Conservation (phyloP, 2,797 vertebrate species). For the Tamandua tetradactyla region DNA sequence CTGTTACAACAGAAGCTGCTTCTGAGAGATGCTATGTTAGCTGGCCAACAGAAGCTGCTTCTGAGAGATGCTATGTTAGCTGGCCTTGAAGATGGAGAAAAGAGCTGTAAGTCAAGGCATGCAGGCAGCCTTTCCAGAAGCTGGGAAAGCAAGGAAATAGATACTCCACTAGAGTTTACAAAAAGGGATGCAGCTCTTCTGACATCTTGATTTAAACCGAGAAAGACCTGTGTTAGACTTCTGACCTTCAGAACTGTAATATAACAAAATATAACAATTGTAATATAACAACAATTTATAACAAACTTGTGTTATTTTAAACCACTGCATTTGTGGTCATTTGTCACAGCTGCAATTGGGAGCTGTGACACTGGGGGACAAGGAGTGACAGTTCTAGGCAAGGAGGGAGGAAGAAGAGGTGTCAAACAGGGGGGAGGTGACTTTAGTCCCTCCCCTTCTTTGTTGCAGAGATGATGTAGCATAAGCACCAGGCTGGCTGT, state of each 20-base stretch:
- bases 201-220: neutral
- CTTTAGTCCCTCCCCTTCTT: neutral
- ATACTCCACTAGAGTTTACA: neutral
- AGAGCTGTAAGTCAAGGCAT: neutral
- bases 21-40: neutral
- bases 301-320: neutral
- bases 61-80: neutral
- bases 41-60: too few species aligned
- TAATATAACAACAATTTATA: too few species aligned
- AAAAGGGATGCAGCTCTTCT: neutral
- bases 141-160: neutral
- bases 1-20: neutral
- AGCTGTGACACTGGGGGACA: neutral
- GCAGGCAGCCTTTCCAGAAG: neutral
- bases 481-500: neutral
- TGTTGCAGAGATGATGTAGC: neutral
- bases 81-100: neutral
- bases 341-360: conserved; percentile 2
- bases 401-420: neutral
- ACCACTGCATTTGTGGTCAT: neutral
- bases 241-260: neutral
- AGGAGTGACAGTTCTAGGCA: neutral
- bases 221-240: neutral
- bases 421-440: neutral
- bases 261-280: too few species aligned